Conservation (phyloP, 2,113 vertebrate genomes). For the Glareola pratincola region DNA sequence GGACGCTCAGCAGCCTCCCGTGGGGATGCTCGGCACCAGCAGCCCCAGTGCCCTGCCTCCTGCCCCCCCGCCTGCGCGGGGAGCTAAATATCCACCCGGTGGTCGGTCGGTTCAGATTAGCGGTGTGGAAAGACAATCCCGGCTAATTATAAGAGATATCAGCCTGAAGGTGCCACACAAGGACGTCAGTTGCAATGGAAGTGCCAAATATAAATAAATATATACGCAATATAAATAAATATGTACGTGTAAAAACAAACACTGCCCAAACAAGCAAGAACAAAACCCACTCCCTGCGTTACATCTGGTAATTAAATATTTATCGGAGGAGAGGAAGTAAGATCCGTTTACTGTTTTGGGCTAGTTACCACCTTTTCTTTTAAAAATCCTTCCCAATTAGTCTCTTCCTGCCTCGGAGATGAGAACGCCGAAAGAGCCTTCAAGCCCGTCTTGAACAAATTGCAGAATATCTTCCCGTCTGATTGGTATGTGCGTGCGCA, state of each 20-base stretch:
- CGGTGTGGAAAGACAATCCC: slow-evolving; percentile 47
- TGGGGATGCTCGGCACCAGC: background rate
- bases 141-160: slow-evolving; percentile 39
- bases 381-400: slow-evolving; percentile 29
- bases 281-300: background rate
- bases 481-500: background rate
- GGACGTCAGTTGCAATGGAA: slow-evolving; percentile 22
- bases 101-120: slow-evolving; percentile 59
- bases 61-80: background rate
- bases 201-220: background rate
- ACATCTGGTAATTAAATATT: slow-evolving; percentile 71
- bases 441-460: background rate
- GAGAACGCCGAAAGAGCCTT: background rate
- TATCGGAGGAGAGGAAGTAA: slow-evolving; percentile 69
- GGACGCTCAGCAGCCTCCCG: background rate
- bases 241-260: background rate
- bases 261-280: slow-evolving; percentile 3
- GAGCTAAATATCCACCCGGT: slow-evolving; percentile 51
- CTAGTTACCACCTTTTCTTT: slow-evolving; percentile 31
- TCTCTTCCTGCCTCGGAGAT: background rate
- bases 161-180: slow-evolving; percentile 37
- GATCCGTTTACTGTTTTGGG: slow-evolving; percentile 63
- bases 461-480: background rate
- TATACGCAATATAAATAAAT: background rate
- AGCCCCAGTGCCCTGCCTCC: background rate